Evolutionary conservation across 1,140 invertebrate species (phyloP), one percentile per base, ranked within the genome.

Genomic region (Aphelenchoides besseyi): DNA sequence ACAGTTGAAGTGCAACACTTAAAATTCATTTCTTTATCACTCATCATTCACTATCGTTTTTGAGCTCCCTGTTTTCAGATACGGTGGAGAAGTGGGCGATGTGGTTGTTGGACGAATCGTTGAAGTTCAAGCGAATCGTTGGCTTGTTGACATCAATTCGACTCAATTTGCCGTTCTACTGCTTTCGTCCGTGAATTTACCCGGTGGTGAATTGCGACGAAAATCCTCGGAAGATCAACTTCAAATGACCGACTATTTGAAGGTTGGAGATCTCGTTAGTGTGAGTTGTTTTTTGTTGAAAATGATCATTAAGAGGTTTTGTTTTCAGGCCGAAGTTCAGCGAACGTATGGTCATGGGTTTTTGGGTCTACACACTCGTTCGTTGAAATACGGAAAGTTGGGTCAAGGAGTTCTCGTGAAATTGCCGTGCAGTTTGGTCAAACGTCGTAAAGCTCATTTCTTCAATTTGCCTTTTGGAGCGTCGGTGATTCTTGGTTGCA

Each of bases 201-300:
- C 95, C 53, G 94, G 94, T 41, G 96, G 94, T 80, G 94, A 97
- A 89, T 87, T 95, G 89, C 89, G 95, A 78, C 87, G 94, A 76
- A 89, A 94, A 85, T 94, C 92, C 9, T 91, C 90, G 2, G 95
- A 98, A 88, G 96, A 98, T 89, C 95, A 98, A 85, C 90, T 95
- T 82, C 92, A 92, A 87, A 98, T 99, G 96, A 88, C 95, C 67
- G 89, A 91, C 53, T 95, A 95, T 87, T 86, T 98, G 16, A 90
- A 92, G 85, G 95, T 98, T 87, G 95, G 95, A 28, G 96, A 98
- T 87, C 86, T 98, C 0, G 94, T 98, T 37, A 96, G 93, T 86
- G 95, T 87, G 36, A 28, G 63, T 35, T 52, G 5, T 64, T 59
- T 59, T 9, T 59, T 59, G 9, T n/a, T 57, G 54, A 57, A 18